These are phyloP conservation scores for Lordiphosa fenestrarum DNA, from an alignment of 2,888 invertebrate genomes.

Conservation along the genomic window DNA sequence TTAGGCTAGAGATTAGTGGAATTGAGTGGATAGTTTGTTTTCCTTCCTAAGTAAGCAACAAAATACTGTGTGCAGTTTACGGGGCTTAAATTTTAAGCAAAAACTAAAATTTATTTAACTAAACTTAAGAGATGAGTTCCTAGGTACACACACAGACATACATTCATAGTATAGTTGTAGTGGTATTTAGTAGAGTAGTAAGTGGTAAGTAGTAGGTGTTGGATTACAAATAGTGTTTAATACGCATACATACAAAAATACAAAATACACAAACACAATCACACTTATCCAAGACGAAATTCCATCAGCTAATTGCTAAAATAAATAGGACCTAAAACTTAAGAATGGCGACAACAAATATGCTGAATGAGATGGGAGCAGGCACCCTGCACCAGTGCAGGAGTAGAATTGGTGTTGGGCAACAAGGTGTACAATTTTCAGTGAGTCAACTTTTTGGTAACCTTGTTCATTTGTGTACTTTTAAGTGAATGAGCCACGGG, in stretches of 20 bases:
- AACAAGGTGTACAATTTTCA: too few species aligned
- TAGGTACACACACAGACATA: constrained; percentile 16
- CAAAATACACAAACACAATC: constrained; percentile 23
- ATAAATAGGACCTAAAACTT: too few species aligned
- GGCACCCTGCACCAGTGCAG: too few species aligned
- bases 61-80: constrained; percentile 77
- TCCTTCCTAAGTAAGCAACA: constrained; percentile 66
- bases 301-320: not conserved
- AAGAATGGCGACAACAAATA: not conserved
- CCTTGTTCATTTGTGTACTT: too few species aligned
- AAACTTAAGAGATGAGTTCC: constrained; percentile 39
- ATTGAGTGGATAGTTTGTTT: constrained; percentile 15
- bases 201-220: constrained; percentile 8
- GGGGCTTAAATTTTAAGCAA: constrained; percentile 68
- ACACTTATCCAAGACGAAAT: constrained; percentile 30
- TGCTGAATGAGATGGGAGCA: constrained; percentile 8
- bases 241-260: constrained; percentile 59
- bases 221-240: constrained; percentile 5
- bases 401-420: too few species aligned
- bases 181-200: too few species aligned
- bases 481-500: too few species aligned
- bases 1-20: constrained; percentile 1
- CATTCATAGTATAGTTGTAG: not conserved
- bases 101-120: constrained; percentile 56
- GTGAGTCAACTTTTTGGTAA: too few species aligned